These are phyloP conservation scores for Phenganax marumi DNA, from an alignment of 92 coral and sea anemone genomes.

Conservation along the genomic window DNA sequence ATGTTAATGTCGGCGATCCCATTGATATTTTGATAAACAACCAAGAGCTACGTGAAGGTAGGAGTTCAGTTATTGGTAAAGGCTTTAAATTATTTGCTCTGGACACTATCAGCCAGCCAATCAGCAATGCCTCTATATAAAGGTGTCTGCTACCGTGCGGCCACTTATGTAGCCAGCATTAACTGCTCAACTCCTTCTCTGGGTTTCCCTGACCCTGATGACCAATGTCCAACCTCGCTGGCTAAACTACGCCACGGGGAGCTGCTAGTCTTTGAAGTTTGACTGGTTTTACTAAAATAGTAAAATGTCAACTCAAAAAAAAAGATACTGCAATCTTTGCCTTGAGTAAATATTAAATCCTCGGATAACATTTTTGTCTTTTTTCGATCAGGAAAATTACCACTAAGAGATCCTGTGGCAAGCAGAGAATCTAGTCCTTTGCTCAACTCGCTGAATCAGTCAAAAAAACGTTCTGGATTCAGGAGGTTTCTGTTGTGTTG, in stretches of 20 bases:
- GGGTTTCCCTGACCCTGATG: too few species aligned
- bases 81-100: neutral
- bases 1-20: constrained; percentile 28
- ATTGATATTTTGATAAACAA: neutral
- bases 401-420: constrained; percentile 15
- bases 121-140: neutral
- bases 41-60: neutral
- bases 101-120: neutral
- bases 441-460: neutral
- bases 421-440: neutral
- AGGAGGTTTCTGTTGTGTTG: constrained; percentile 7
- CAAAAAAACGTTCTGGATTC: neutral
- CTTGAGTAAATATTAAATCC: too few species aligned
- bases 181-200: too few species aligned
- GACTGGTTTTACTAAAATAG: too few species aligned
- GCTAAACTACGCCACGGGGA: too few species aligned
- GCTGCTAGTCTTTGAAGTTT: too few species aligned
- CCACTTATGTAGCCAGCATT: too few species aligned
- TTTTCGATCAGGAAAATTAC: neutral
- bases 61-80: neutral
- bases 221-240: too few species aligned
- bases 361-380: neutral
- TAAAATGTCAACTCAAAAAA: too few species aligned
- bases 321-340: too few species aligned
- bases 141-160: neutral